phyloP scores from a whole-genome alignment of 1,140 invertebrate species.

The Trichonephila clavata region DNA sequence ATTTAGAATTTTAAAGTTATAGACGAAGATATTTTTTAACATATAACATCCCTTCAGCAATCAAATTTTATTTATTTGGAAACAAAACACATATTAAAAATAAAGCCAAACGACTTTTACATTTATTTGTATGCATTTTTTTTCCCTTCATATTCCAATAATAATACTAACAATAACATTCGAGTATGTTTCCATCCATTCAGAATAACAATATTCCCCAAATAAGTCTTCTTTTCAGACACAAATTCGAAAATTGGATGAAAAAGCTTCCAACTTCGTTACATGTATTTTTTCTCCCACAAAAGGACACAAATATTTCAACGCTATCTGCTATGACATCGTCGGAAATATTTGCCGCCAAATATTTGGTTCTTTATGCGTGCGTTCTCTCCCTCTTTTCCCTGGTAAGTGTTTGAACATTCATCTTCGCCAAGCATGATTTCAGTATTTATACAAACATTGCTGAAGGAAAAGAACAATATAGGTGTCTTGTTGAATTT shows the following conservation, averaged over 20 bases:
- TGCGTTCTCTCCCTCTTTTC: neutral
- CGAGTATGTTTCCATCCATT: no score
- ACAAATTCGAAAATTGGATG: neutral
- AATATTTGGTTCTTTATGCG: constrained; percentile 21
- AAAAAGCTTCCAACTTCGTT: constrained; percentile 21
- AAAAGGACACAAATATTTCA: constrained; percentile 32
- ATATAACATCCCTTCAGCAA: no score
- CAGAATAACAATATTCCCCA: neutral
- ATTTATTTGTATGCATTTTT: no score
- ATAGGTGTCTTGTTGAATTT: constrained; percentile 21
- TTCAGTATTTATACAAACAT: constrained; percentile 18
- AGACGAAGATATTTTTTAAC: no score
- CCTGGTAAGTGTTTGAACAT: neutral
- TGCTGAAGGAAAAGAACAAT: neutral
- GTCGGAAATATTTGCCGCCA: constrained; percentile 14
- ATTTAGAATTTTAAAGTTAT: no score
- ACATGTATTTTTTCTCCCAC: neutral
- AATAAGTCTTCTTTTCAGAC: neutral
- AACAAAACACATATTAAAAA: no score
- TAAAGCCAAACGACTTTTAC: no score
- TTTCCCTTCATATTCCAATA: no score
- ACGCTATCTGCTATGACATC: constrained; percentile 28
- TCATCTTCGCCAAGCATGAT: neutral
- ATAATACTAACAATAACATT: no score
- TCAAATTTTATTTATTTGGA: no score